phyloP scores from a whole-genome alignment of 1,140 invertebrate species.

The Maniola jurtina region DNA sequence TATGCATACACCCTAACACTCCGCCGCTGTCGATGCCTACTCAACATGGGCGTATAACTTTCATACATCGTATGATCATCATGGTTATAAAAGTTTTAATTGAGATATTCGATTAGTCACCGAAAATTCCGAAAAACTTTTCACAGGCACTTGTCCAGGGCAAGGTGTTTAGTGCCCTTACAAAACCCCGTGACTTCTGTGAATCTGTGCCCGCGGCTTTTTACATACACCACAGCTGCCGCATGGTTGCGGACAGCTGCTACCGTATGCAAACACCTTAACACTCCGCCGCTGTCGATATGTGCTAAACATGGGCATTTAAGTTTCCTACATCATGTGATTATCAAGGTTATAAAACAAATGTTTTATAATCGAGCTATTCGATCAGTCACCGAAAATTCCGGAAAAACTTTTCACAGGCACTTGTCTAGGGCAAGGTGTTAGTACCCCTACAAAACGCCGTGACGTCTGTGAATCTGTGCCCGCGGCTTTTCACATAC shows the following conservation, averaged over 20 bases:
- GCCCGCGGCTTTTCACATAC: constrained; percentile 64
- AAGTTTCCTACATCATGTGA: constrained; percentile 36
- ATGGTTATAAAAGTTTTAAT: too few relatives aligned
- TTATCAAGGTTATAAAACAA: constrained; percentile 8
- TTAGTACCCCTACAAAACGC: constrained; percentile 40
- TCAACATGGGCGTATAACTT: constrained; percentile 44
- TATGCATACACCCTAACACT: constrained; percentile 75
- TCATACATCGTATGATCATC: too few relatives aligned
- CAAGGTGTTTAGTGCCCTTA: constrained; percentile 53
- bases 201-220: constrained; percentile 58
- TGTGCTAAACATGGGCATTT: constrained; percentile 46
- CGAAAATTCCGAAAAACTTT: constrained; percentile 14
- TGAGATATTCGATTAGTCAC: too few relatives aligned
- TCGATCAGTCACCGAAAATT: background rate
- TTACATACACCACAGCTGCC: constrained; percentile 66
- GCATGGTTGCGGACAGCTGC: constrained; percentile 20
- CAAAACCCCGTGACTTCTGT: constrained; percentile 50
- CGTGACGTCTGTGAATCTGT: constrained; percentile 60
- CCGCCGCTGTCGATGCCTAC: constrained; percentile 16
- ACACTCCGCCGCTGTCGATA: constrained; percentile 37
- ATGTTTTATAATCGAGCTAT: background rate
- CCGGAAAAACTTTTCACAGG: constrained; percentile 4
- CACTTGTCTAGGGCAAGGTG: constrained; percentile 41
- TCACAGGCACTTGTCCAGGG: background rate
- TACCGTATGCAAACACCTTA: constrained; percentile 71